Conservation (phyloP, 2,113 vertebrate genomes). For the Nymphicus hollandicus region DNA sequence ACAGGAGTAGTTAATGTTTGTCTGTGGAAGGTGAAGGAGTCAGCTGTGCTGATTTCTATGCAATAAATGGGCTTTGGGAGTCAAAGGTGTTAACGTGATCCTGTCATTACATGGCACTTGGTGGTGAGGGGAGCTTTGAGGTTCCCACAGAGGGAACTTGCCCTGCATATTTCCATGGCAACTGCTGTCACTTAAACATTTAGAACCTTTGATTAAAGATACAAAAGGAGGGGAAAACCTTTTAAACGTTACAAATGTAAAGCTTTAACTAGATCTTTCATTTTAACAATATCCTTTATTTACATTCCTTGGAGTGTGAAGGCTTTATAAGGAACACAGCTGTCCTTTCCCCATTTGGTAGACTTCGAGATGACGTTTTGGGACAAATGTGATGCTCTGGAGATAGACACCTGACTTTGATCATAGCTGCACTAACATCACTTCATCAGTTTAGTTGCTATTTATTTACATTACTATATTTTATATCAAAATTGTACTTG, state of each 20-base stretch:
- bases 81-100: constrained; percentile 25
- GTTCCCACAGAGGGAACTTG: not conserved
- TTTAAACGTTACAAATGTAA: not conserved
- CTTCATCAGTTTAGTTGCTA: not conserved
- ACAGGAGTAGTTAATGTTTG: not conserved
- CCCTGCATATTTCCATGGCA: constrained; percentile 36
- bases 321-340: not conserved
- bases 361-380: not conserved
- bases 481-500: not conserved
- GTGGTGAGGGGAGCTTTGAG: constrained; percentile 8
- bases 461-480: not conserved
- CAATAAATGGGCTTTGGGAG: constrained; percentile 12
- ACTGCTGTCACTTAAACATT: constrained; percentile 5
- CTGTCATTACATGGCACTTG: not conserved
- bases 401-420: not conserved
- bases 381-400: not conserved
- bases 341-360: not conserved
- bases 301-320: not conserved
- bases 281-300: constrained; percentile 3
- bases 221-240: not conserved
- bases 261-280: not conserved
- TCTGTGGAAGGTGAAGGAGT: not conserved
- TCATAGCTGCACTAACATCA: not conserved
- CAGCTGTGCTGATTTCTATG: not conserved
- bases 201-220: constrained; percentile 35